phyloP scores from a whole-genome alignment of 2,888 invertebrate genomes.

The Entomobrya proxima region DNA sequence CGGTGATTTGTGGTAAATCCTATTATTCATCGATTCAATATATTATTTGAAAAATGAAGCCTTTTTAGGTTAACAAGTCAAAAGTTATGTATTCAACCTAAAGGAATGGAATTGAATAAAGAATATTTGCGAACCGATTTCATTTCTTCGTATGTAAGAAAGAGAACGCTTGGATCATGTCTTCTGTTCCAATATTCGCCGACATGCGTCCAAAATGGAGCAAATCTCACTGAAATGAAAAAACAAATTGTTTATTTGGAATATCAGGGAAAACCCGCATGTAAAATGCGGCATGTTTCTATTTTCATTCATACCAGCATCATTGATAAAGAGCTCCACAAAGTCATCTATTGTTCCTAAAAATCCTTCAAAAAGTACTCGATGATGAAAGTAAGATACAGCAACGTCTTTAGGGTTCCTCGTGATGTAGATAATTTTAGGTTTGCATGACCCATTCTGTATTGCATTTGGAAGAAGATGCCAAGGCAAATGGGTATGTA shows the following conservation, averaged over 20 bases:
- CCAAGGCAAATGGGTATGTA: conserved; percentile 58
- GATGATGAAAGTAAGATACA: conserved; percentile 89
- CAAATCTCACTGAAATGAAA: conserved; percentile 20
- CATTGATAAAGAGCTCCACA: conserved; percentile 81
- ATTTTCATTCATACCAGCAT: conserved; percentile 75
- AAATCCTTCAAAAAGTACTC: conserved; percentile 83
- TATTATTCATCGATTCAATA: too few species aligned
- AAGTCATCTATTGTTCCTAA: conserved; percentile 80
- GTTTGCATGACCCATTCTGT: background rate
- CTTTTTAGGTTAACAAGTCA: too few species aligned
- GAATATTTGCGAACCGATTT: conserved; percentile 78
- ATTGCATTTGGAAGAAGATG: conserved; percentile 52
- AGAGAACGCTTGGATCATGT: conserved; percentile 84
- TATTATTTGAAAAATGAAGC: too few species aligned
- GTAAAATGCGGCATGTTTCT: too few species aligned
- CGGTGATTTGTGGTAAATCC: background rate
- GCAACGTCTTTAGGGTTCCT: conserved; percentile 91
- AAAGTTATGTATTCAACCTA: too few species aligned
- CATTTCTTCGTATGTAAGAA: conserved; percentile 89
- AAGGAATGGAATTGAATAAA: too few species aligned
- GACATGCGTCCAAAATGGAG: conserved; percentile 69
- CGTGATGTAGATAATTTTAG: conserved; percentile 89
- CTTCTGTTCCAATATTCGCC: conserved; percentile 83
- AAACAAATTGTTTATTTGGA: background rate
- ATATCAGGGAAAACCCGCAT: background rate